Evolutionary conservation across 1,140 invertebrate genomes (phyloP), one percentile per base, ranked within the genome.

Genomic region (Pararge aegeria): DNA sequence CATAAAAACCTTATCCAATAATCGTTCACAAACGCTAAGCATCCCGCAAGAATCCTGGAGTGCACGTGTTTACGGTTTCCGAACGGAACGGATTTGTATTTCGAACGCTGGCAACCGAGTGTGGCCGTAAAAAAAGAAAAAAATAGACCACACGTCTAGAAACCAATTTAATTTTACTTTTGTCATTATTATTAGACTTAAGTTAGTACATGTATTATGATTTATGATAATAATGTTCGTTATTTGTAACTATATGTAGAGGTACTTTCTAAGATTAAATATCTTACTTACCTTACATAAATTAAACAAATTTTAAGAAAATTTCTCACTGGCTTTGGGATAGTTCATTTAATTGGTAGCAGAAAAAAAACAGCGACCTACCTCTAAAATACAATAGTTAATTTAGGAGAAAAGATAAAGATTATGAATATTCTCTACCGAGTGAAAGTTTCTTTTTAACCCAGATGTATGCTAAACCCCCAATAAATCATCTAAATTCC

Each of bases 1-100:
- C 5, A 42, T 18, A 49, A 49, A 49, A 49, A 49, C 46, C 46
- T 49, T 29, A 15, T 49, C 20, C 13, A 15, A 49, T 49, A 9
- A 46, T 29, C 54, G 30, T 40, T 54, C 38, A 40, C 20, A 42
- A 20, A 34, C 30, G 24, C 9, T 30, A 10, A 30, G 29, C 29
- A 1, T 27, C 27, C 50, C 37, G 7, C n/a, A 40, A 24, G 20
- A 40, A 20, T 24, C 21, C 30, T 30, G 20, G 27, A 37, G 44
- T 49, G 46, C 55, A 57, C 46, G 55, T 57, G 55, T 50, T 50
- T 51, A 51, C 49, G 27, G 49, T 51, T 34, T 37, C 29, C 30
- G n/a, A 49, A 57, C 55, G 55, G 30, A 57, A 50, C 55, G 55
- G 55, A 50, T 57, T 57, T 50, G 27, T 34, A 57, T 57, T 57